Percentiles rank a stretch among this genome's conserved stretches.
These are phyloP conservation scores for Halcyon malimbica DNA, from an alignment of 2,113 vertebrate genomes.

Conservation along the genomic window DNA sequence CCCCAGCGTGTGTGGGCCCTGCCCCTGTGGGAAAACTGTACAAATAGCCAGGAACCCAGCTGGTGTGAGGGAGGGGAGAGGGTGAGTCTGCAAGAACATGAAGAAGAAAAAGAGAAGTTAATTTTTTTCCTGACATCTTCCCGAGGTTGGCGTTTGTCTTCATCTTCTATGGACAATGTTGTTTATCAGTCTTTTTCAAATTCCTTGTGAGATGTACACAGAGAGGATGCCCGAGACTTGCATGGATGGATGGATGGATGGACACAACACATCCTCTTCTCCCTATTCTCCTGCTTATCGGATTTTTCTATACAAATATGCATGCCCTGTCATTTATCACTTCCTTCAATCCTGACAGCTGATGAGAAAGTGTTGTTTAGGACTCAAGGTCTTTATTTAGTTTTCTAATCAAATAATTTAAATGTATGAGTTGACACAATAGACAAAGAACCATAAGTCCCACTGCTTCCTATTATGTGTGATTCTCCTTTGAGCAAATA, in stretches of 20 bases:
- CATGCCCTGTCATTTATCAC: neutral
- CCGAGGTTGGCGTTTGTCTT: neutral
- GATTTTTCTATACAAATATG: neutral
- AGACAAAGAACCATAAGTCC: conserved; percentile 19
- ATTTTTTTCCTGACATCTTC: neutral
- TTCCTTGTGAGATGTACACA: neutral
- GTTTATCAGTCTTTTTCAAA: neutral
- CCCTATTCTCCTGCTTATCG: neutral
- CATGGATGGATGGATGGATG: neutral
- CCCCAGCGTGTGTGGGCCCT: fast-evolving
- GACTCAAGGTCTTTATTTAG: conserved; percentile 19
- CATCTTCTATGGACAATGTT: neutral
- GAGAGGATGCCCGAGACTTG: neutral
- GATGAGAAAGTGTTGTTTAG: conserved; percentile 8
- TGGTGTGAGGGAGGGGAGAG: neutral
- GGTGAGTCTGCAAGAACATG: neutral
- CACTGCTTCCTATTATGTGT: conserved; percentile 23
- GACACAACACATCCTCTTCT: neutral
- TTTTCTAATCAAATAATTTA: conserved; percentile 65
- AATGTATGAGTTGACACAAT: conserved; percentile 52
- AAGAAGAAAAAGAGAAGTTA: neutral
- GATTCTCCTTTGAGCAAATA: conserved; percentile 64
- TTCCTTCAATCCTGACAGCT: conserved; percentile 6
- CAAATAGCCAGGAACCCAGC: neutral
- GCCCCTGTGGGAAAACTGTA: neutral